Conservation (phyloP, 2,797 vertebrate species). For the Poecilia gillii region DNA sequence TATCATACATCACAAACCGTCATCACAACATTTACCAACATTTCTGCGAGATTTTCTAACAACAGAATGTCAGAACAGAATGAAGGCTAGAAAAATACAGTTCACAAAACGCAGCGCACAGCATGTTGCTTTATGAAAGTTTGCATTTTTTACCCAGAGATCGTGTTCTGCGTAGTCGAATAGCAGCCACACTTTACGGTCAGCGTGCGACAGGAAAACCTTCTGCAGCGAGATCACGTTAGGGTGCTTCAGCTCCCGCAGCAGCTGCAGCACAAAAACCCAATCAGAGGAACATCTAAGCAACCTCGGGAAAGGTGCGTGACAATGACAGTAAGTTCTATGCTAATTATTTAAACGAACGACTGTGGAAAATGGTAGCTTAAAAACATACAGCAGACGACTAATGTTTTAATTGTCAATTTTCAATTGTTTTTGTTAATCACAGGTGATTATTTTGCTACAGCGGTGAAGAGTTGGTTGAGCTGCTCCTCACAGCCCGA, state of each 20-base stretch:
- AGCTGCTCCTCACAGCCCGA: conserved; percentile 26
- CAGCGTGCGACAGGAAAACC: conserved; percentile 98
- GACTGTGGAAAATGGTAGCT: neutral
- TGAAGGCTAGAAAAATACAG: neutral
- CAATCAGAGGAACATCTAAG: conserved; percentile 20
- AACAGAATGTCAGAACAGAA: neutral
- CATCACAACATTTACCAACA: neutral
- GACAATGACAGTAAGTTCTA: neutral
- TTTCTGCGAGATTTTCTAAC: neutral
- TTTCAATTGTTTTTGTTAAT: neutral
- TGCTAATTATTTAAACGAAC: neutral
- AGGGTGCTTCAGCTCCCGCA: conserved; percentile 97
- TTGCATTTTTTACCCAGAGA: conserved; percentile 91
- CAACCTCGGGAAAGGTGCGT: conserved; percentile 21
- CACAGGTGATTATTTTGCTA: neutral
- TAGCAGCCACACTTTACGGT: conserved; percentile 99
- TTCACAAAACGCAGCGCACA: neutral
- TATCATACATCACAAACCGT: neutral
- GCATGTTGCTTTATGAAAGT: conserved; percentile 6
- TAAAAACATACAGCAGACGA: neutral
- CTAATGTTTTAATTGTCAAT: neutral
- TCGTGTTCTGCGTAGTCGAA: conserved; percentile 99
- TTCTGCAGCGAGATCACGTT: conserved; percentile 99
- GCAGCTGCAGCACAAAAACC: conserved; percentile 87
- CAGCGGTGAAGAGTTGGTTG: neutral